Evolutionary conservation across 2,113 vertebrate species (phyloP).

Genomic region (Pagrus major): DNA sequence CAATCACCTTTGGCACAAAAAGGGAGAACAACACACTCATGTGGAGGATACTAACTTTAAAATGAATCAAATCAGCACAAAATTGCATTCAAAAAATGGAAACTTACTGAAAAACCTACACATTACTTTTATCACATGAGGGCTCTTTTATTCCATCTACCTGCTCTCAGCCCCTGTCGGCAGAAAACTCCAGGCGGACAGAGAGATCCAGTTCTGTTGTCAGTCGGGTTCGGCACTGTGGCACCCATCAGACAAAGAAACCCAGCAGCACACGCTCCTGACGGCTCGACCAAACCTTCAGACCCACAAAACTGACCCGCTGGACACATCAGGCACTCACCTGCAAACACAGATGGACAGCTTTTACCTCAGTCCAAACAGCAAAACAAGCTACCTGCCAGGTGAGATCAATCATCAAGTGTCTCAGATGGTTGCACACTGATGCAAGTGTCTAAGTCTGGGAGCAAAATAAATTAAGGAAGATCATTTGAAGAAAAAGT

Average conservation of each 20-base stretch:
- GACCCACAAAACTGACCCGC: slow-evolving; percentile 84
- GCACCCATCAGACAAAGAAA: slow-evolving; percentile 83
- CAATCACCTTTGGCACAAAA: slow-evolving; percentile 78
- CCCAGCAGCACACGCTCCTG: slow-evolving; percentile 83
- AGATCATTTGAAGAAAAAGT: neutral
- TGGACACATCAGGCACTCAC: slow-evolving; percentile 83
- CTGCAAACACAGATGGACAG: slow-evolving; percentile 71
- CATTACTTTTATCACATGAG: neutral
- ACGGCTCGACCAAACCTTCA: slow-evolving; percentile 82
- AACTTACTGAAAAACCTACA: neutral
- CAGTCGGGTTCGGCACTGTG: slow-evolving; percentile 82
- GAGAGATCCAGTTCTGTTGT: slow-evolving; percentile 82
- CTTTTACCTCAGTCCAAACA: slow-evolving; percentile 32
- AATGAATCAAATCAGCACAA: neutral
- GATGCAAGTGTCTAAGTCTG: neutral
- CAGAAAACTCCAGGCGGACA: slow-evolving; percentile 86
- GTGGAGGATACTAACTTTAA: neutral
- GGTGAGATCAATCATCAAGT: slow-evolving; percentile 19
- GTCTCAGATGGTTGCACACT: neutral
- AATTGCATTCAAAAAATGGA: neutral
- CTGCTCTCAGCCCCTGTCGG: slow-evolving; percentile 70
- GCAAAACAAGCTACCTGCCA: slow-evolving; percentile 45
- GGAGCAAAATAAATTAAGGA: neutral
- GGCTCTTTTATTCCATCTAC: slow-evolving; percentile 42
- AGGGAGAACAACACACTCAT: neutral